Evolutionary conservation across 2,797 vertebrate genomes (phyloP).

Genomic region (Nothura maculosa): DNA sequence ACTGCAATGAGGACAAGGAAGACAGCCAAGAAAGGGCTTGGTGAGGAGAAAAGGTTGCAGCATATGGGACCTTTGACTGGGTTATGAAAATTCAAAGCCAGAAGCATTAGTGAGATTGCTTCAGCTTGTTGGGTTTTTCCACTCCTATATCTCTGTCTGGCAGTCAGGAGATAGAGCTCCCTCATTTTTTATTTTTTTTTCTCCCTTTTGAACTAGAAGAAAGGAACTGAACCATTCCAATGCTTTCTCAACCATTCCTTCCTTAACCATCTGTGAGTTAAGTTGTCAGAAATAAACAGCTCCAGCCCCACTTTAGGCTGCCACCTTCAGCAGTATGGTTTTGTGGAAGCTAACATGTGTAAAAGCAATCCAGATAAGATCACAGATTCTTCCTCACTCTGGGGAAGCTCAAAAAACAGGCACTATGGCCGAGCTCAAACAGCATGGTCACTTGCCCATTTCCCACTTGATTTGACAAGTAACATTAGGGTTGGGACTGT

Average conservation of each 20-base stretch:
- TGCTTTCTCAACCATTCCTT: not conserved
- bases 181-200: not conserved
- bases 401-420: not conserved
- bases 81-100: constrained; percentile 23
- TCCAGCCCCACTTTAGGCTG: not conserved
- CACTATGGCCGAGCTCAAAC: not conserved
- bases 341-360: not conserved
- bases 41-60: not conserved
- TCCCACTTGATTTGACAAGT: fast-evolving
- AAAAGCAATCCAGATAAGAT: not conserved
- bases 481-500: not conserved
- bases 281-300: not conserved
- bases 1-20: not conserved
- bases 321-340: not conserved
- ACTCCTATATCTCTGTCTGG: not conserved
- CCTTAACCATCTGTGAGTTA: fast-evolving
- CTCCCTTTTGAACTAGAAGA: not conserved
- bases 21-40: not conserved
- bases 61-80: not conserved
- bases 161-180: not conserved
- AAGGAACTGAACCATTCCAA: not conserved
- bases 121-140: not conserved
- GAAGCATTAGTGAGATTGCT: not conserved
- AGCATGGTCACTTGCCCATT: not conserved
- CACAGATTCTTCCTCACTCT: not conserved